Percentiles rank a stretch among this genome's conserved stretches.
phyloP scores from a whole-genome alignment of 2,113 vertebrate species.

The Hippocampus guttulatus region DNA sequence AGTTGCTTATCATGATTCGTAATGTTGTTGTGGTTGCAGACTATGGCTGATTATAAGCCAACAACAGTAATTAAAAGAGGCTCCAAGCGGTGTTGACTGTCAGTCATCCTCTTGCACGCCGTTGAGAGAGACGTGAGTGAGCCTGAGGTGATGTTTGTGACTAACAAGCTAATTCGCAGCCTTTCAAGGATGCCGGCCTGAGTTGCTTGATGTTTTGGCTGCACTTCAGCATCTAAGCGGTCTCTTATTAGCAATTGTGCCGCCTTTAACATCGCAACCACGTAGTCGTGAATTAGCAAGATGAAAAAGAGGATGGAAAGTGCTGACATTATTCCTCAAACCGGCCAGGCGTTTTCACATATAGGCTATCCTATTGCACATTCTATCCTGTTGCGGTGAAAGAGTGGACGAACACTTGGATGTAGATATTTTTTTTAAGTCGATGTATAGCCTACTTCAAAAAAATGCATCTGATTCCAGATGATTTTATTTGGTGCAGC shows the following conservation, averaged over 20 bases:
- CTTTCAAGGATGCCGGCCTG: slow-evolving; percentile 22
- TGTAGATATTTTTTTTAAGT: too few species aligned
- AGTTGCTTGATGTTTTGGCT: slow-evolving; percentile 24
- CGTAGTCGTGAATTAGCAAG: too few species aligned
- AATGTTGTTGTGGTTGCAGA: neutral
- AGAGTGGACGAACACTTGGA: too few species aligned
- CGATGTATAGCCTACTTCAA: too few species aligned
- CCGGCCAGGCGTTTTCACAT: too few species aligned
- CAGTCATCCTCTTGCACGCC: slow-evolving; percentile 50
- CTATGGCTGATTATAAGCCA: neutral
- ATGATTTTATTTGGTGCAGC: too few species aligned
- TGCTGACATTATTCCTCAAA: too few species aligned
- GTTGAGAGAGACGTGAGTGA: slow-evolving; percentile 48
- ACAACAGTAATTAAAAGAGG: slow-evolving; percentile 33
- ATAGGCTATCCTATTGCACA: too few species aligned
- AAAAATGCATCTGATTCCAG: too few species aligned
- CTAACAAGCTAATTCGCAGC: slow-evolving; percentile 42
- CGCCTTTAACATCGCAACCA: neutral
- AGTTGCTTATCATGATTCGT: neutral
- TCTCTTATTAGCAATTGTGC: neutral
- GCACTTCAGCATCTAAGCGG: slow-evolving; percentile 12
- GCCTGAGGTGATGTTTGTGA: slow-evolving; percentile 45
- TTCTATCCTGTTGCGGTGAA: too few species aligned
- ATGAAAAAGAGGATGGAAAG: neutral
- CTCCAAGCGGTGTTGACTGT: slow-evolving; percentile 48